Evolutionary conservation across 2,888 invertebrate genomes (phyloP).

Genomic region (Perithous albicinctus): DNA sequence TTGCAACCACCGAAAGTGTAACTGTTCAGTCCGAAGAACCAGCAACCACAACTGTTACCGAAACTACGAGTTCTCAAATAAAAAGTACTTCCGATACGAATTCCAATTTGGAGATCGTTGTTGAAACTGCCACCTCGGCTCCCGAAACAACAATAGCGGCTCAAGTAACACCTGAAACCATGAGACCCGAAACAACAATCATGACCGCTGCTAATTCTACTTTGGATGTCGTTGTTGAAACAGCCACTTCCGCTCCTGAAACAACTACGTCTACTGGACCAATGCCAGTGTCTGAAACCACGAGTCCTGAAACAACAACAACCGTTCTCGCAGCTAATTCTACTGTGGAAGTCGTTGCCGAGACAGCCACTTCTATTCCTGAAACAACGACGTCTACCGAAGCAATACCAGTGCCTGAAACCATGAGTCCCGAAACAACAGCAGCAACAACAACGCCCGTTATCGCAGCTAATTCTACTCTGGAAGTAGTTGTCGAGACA

Average conservation of each 20-base stretch:
- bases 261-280: constrained; percentile 43
- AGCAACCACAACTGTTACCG: background rate
- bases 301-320: background rate
- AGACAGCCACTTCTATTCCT: constrained; percentile 43
- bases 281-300: constrained; percentile 38
- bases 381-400: constrained; percentile 53
- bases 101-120: background rate
- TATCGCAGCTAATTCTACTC: background rate
- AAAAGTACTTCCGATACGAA: background rate
- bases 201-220: background rate
- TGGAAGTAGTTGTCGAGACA: constrained; percentile 42
- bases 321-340: background rate
- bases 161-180: constrained; percentile 19
- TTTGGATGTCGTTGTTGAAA: constrained; percentile 38
- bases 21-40: background rate
- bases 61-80: background rate
- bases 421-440: background rate
- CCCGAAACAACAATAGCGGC: constrained; percentile 51
- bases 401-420: constrained; percentile 39
- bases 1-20: constrained; percentile 7
- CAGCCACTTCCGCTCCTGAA: constrained; percentile 45
- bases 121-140: constrained; percentile 52
- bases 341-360: constrained; percentile 26
- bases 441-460: background rate
- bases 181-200: background rate